Percentiles rank a stretch among this genome's conserved stretches.
phyloP scores from a whole-genome alignment of 2,797 vertebrate species.

The Neostethus bicornis region DNA sequence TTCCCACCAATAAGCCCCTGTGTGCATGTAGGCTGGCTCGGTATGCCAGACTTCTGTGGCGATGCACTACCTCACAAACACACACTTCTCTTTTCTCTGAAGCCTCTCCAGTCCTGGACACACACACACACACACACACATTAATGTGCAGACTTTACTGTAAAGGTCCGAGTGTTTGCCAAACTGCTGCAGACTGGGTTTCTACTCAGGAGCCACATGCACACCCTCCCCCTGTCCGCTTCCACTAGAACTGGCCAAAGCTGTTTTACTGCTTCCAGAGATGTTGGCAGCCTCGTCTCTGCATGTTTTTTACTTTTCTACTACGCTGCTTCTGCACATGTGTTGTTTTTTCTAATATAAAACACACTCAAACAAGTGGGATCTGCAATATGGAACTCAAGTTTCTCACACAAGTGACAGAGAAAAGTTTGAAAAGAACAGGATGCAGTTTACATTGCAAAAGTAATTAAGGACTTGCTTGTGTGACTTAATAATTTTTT shows the following conservation, averaged over 20 bases:
- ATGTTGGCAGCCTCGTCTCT: constrained; percentile 59
- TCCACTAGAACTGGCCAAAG: constrained; percentile 57
- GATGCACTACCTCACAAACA: constrained; percentile 38
- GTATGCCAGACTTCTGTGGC: constrained; percentile 64
- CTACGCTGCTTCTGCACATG: constrained; percentile 20
- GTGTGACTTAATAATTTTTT: too few species aligned
- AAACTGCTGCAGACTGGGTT: constrained; percentile 69
- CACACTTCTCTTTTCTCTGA: constrained; percentile 61
- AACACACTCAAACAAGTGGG: constrained; percentile 41
- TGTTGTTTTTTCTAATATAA: constrained; percentile 23
- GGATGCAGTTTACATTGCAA: too few species aligned
- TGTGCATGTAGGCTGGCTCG: constrained; percentile 50
- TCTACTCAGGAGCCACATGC: constrained; percentile 58
- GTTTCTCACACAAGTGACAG: constrained; percentile 31
- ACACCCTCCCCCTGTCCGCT: constrained; percentile 45
- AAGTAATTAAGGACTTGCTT: too few species aligned
- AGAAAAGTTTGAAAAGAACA: constrained; percentile 21
- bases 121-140: constrained; percentile 25
- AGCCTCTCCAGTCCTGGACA: constrained; percentile 62
- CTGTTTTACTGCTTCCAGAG: constrained; percentile 58
- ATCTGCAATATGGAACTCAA: constrained; percentile 33
- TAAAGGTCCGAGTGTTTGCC: constrained; percentile 59
- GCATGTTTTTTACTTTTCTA: constrained; percentile 39
- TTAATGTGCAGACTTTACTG: constrained; percentile 28
- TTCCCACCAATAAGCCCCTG: constrained; percentile 62